Evolutionary conservation across 2,113 vertebrate species (phyloP).

Genomic region (Thomomys bottae): DNA sequence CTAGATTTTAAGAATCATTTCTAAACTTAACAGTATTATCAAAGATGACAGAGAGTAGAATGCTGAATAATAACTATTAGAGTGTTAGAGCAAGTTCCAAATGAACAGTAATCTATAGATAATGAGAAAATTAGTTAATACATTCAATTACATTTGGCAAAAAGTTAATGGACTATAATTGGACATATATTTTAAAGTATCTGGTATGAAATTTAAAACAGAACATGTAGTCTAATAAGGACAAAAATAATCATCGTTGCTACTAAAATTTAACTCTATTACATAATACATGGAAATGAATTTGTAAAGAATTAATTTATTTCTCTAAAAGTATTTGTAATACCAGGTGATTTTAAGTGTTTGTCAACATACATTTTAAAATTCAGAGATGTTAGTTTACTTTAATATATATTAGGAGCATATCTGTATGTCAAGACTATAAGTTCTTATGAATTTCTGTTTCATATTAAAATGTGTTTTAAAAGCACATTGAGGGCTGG

Average conservation of each 20-base stretch:
- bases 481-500: neutral
- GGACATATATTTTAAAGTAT: neutral
- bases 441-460: neutral
- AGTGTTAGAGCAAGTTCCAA: neutral
- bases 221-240: neutral
- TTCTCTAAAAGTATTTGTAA: neutral
- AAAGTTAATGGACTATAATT: neutral
- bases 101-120: neutral
- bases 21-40: neutral
- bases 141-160: neutral
- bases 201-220: slow-evolving; percentile 18
- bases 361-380: neutral
- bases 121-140: neutral
- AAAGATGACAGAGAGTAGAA: neutral
- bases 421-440: neutral
- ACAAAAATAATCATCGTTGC: neutral
- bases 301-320: neutral
- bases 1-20: neutral
- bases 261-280: neutral
- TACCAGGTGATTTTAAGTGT: neutral
- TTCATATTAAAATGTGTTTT: slow-evolving; percentile 13
- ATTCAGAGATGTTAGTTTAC: neutral
- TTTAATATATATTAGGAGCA: neutral
- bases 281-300: neutral
- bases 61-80: neutral